A percentile compares a stretch with the other conserved stretches of the same genome.
Conservation (phyloP, 2,113 vertebrate genomes). For the Oryzias woworae region DNA sequence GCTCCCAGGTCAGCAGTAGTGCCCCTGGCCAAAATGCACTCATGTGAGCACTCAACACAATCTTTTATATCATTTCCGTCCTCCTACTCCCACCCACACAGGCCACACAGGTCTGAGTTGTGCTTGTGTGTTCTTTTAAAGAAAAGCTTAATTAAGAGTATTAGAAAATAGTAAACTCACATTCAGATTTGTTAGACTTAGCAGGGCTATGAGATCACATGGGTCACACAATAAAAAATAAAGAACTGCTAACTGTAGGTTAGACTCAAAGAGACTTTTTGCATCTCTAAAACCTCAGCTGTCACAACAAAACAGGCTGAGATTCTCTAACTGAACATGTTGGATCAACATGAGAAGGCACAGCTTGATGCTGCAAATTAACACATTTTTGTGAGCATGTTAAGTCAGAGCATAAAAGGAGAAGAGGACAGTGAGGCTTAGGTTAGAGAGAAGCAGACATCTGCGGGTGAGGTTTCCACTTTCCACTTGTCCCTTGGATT, state of each 20-base stretch:
- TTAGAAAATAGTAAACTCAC: conserved; percentile 35
- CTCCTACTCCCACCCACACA: conserved; percentile 6
- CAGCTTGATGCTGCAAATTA: not conserved
- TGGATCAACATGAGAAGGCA: not conserved
- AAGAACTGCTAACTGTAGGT: conserved; percentile 20
- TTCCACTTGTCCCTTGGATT: not conserved
- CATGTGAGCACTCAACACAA: conserved; percentile 19
- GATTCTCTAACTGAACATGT: not conserved
- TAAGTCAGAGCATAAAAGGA: not conserved
- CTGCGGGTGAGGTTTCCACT: too few species aligned
- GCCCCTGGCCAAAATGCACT: conserved; percentile 48
- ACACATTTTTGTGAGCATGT: too few species aligned
- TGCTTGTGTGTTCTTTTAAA: conserved; percentile 16
- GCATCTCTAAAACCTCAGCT: not conserved
- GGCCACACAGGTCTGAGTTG: conserved; percentile 5
- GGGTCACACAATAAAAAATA: conserved; percentile 5
- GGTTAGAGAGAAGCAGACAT: too few species aligned
- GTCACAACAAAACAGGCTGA: conserved; percentile 6
- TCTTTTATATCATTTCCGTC: conserved; percentile 29
- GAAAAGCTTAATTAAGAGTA: conserved; percentile 27
- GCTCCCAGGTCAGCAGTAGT: conserved; percentile 53
- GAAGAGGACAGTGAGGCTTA: not conserved
- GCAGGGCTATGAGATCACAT: conserved; percentile 31
- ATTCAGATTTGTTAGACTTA: conserved; percentile 54
- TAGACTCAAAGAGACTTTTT: not conserved